A percentile compares a stretch with the other conserved stretches of the same genome.
phyloP scores from a whole-genome alignment of 37 sponge, comb jelly and placozoan genomes.

The Eunapius fragilis region DNA sequence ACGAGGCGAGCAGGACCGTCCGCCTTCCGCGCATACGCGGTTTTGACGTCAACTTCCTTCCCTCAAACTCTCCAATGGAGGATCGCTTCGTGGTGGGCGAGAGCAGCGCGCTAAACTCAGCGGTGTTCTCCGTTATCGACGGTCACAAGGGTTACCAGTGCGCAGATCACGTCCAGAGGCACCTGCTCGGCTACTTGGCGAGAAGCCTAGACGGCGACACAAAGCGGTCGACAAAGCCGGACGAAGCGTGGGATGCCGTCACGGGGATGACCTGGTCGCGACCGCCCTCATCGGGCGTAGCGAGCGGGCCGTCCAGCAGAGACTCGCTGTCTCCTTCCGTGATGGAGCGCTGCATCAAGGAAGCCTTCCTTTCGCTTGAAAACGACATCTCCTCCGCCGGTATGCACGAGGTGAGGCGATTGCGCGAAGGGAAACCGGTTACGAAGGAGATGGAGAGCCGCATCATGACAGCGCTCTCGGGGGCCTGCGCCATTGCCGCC shows the following conservation, averaged over 20 bases:
- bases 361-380: constrained; percentile 51
- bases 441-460: constrained; percentile 31
- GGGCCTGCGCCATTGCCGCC: constrained; percentile 71
- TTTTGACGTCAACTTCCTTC: constrained; percentile 66
- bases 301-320: neutral
- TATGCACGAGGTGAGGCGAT: constrained; percentile 33
- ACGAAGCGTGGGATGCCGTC: constrained; percentile 2
- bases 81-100: constrained; percentile 71
- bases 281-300: neutral
- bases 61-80: constrained; percentile 82
- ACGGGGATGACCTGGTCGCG: constrained; percentile 20
- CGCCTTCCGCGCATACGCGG: constrained; percentile 35
- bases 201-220: neutral
- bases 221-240: neutral
- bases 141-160: constrained; percentile 80
- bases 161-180: constrained; percentile 61
- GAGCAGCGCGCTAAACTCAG: constrained; percentile 6
- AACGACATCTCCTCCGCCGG: constrained; percentile 45
- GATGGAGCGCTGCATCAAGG: constrained; percentile 19
- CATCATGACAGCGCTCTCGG: constrained; percentile 53
- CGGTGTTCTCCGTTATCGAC: constrained; percentile 77
- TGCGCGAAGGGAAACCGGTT: constrained; percentile 42
- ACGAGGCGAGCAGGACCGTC: constrained; percentile 33
- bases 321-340: neutral
- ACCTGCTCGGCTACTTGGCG: constrained; percentile 23